Base-by-base conservation (phyloP, 2,113 vertebrate genomes). In the Benitochromis conjunctus region DNA sequence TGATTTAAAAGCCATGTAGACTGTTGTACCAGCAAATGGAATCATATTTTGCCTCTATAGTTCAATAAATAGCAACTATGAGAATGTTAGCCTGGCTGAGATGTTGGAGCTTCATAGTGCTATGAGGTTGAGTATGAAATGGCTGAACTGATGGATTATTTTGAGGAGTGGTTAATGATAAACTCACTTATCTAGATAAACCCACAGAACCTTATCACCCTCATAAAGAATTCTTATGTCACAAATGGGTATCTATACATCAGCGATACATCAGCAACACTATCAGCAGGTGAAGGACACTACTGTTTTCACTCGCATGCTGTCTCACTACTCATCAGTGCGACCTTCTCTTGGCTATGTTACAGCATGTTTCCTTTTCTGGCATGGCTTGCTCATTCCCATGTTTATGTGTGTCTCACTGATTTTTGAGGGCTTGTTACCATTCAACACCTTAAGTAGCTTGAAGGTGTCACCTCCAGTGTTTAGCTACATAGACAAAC, bases 1-100 rank as follows among this genome's bases (percentile, higher is more conserved):
- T 90, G 88, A 93, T 94, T 93, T 92, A 92, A 92, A 92, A 91
- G 86, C 86, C 81, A 60, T 83, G 85, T 86, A 36, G 69, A 84
- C 78, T 80, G 79, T 89, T 89, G 80, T 91, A 83, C 51, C 88
- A 79, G 83, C 91, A 87, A 93, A 93, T 89, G 57, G 81, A 95
- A 91, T 94, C 86, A 90, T 89, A 94, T 92, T 90, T 91, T 9
- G 51, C 76, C 83, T 94, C 88, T 88, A 74, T 86, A 64, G 85
- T 46, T 84, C 78, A 92, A 91, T 89, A 85, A 88, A 90, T 77
- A 90, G 87, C 56, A 71, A 48, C 57, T 38, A 78, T 87, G 11
- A 69, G 84, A 79, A 74, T 78, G 79, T 58, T 83, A 57, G 78
- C 90, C 76, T 84, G 85, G 82, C 66, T 55, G 81, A 82, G 79